A percentile compares a stretch with the other conserved stretches of the same genome.
Conservation (phyloP, 2,888 invertebrate genomes). For the Griposia aprilina region DNA sequence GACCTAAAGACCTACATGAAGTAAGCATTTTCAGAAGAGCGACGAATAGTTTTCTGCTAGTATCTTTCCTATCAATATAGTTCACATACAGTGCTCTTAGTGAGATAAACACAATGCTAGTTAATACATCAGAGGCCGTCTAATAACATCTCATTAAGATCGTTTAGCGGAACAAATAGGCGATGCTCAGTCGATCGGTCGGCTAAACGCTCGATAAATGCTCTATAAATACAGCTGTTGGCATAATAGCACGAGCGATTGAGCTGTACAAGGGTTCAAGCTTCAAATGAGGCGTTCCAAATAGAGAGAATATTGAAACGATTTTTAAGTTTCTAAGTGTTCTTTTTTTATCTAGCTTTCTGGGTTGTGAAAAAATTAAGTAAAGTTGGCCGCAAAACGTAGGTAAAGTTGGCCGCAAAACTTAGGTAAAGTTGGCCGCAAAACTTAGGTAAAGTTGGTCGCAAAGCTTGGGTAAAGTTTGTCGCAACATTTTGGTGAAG, state of each 20-base stretch:
- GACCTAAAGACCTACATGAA: background rate
- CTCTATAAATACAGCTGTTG: conserved; percentile 52
- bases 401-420: background rate
- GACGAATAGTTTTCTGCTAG: background rate
- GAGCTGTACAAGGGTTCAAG: conserved; percentile 26
- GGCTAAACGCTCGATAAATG: conserved; percentile 43
- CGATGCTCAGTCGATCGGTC: conserved; percentile 36
- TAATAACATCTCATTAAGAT: conserved; percentile 52
- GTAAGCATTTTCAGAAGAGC: background rate
- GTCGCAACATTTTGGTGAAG: background rate
- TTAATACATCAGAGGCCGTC: conserved; percentile 39
- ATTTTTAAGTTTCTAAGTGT: no score
- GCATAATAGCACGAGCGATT: conserved; percentile 35
- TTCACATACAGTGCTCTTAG: background rate
- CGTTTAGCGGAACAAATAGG: conserved; percentile 53
- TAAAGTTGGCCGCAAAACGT: background rate
- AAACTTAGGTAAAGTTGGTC: background rate
- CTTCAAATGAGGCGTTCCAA: background rate
- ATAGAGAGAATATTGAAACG: background rate
- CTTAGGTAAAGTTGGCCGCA: background rate
- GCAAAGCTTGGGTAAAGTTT: background rate
- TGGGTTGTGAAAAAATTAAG: background rate
- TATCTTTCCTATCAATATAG: background rate
- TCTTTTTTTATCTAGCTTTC: background rate
- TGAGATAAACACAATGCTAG: conserved; percentile 27